phyloP scores from a whole-genome alignment of 2,113 vertebrate genomes.

The Todiramphus saurophagus region DNA sequence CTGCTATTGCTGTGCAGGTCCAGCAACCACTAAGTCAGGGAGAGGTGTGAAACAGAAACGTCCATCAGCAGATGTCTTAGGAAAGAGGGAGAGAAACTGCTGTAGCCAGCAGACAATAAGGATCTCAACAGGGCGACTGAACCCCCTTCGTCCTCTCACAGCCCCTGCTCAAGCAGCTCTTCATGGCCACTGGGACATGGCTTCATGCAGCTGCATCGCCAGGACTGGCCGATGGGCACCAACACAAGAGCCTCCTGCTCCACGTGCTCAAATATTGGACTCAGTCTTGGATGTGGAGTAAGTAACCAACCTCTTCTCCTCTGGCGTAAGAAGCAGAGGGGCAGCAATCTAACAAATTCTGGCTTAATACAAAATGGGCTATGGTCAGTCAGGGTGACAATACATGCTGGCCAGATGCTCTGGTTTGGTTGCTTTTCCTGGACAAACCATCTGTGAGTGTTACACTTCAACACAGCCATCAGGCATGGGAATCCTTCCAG shows the following conservation, averaged over 20 bases:
- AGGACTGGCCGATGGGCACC: fast-evolving
- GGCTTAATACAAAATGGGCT: background rate
- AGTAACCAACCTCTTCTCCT: background rate
- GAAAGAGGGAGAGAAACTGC: background rate
- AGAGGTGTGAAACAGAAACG: background rate
- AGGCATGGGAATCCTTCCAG: background rate
- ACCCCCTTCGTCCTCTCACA: fast-evolving
- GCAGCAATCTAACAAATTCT: background rate
- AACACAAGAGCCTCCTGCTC: background rate
- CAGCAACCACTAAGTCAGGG: fast-evolving
- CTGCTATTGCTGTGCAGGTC: background rate
- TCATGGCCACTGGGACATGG: fast-evolving
- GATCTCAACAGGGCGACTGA: background rate
- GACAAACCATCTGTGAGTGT: background rate
- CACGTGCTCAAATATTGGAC: background rate
- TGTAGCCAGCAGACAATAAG: background rate
- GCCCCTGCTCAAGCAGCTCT: background rate
- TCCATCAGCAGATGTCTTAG: too few relatives aligned
- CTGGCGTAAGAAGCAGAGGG: background rate
- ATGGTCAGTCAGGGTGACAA: too few relatives aligned
- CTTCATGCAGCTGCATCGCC: fast-evolving
- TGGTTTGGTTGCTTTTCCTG: fast-evolving
- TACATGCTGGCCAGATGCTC: fast-evolving
- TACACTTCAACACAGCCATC: too few relatives aligned
- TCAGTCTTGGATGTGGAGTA: background rate